Percentiles rank a stretch among this genome's conserved stretches.
Conservation (phyloP, 2,797 vertebrate species). For the Erpetoichthys calabaricus region DNA sequence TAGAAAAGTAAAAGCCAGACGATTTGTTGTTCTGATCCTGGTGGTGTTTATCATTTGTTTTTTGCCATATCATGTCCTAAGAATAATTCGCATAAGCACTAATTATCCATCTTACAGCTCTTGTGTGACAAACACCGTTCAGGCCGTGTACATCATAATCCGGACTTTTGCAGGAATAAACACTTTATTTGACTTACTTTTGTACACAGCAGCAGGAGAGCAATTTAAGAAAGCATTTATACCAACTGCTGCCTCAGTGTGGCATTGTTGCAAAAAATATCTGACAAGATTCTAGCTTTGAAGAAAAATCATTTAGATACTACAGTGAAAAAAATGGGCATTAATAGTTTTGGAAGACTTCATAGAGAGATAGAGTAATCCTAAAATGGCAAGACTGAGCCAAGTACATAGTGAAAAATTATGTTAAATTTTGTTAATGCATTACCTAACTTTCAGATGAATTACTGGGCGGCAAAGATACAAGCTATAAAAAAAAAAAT, state of each 20-base stretch:
- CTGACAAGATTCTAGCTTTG: too few species aligned
- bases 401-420: too few species aligned
- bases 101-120: slow-evolving; percentile 23
- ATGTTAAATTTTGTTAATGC: too few species aligned
- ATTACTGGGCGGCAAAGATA: too few species aligned
- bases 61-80: slow-evolving; percentile 42
- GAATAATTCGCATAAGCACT: slow-evolving; percentile 35
- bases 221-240: slow-evolving; percentile 43
- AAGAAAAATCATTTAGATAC: too few species aligned
- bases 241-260: slow-evolving; percentile 9
- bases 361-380: too few species aligned
- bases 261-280: too few species aligned
- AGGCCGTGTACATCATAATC: slow-evolving; percentile 26
- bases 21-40: slow-evolving; percentile 31
- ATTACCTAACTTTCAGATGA: too few species aligned
- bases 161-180: slow-evolving; percentile 42
- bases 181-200: slow-evolving; percentile 43
- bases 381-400: too few species aligned
- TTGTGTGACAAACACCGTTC: slow-evolving; percentile 18
- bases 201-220: slow-evolving; percentile 38
- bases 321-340: too few species aligned
- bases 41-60: slow-evolving; percentile 46
- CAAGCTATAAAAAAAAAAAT: too few species aligned
- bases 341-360: too few species aligned
- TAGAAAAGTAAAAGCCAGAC: slow-evolving; percentile 42